Evolutionary conservation across 2,797 vertebrate species (phyloP).

Genomic region (Sternotherus odoratus): DNA sequence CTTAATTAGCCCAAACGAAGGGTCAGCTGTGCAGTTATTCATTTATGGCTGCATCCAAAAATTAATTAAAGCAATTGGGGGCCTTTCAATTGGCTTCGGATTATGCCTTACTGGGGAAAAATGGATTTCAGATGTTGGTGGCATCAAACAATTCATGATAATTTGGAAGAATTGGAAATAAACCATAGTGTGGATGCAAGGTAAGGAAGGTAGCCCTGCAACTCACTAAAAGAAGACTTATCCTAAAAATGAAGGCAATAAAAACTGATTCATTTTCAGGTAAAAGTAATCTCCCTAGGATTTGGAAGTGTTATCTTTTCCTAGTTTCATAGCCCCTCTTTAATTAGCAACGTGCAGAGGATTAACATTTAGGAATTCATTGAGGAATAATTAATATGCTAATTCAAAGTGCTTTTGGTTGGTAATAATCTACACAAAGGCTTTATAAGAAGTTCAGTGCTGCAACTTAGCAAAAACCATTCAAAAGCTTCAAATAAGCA

Average conservation of each 20-base stretch:
- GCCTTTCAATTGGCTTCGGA: neutral
- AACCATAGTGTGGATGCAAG: neutral
- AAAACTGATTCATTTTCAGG: neutral
- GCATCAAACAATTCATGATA: neutral
- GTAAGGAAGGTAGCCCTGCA: neutral
- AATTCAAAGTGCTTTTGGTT: conserved; percentile 19
- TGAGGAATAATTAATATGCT: conserved; percentile 57
- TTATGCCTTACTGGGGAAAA: neutral
- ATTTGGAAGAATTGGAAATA: neutral
- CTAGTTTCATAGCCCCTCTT: conserved; percentile 12
- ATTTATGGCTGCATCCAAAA: neutral
- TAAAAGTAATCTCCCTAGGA: neutral
- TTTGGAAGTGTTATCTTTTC: neutral
- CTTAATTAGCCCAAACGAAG: neutral
- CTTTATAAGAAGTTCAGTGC: conserved; percentile 14
- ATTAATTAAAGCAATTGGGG: neutral
- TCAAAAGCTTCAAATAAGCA: neutral
- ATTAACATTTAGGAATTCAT: conserved; percentile 42
- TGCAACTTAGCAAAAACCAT: conserved; percentile 7
- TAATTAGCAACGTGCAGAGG: conserved; percentile 11
- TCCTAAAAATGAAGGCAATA: neutral
- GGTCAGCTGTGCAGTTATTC: neutral
- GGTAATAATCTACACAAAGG: conserved; percentile 43
- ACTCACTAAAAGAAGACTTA: neutral
- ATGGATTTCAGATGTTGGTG: neutral